Percentiles rank a stretch among this genome's conserved stretches.
These are phyloP conservation scores for Hipposideros larvatus DNA, from an alignment of 2,797 vertebrate species.

Conservation along the genomic window DNA sequence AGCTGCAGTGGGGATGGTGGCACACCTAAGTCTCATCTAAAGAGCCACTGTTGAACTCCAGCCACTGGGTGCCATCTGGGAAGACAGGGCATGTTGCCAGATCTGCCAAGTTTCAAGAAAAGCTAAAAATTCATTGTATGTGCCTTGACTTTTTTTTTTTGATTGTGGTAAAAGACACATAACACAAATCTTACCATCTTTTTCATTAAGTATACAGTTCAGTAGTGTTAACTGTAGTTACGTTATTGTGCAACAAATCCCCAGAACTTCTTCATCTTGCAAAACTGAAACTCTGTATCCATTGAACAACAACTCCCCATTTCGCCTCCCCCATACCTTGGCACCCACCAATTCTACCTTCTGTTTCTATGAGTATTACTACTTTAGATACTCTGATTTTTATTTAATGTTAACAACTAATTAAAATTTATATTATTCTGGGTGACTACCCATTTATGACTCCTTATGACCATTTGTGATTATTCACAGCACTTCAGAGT, in stretches of 20 bases:
- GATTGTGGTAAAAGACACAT: not conserved
- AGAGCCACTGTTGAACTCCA: not conserved
- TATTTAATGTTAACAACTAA: slow-evolving; percentile 21
- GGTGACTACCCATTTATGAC: not conserved
- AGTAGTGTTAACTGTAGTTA: not conserved
- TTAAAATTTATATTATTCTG: not conserved
- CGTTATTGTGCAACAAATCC: not conserved
- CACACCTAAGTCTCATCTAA: not conserved
- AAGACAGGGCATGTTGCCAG: not conserved
- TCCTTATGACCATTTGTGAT: not conserved
- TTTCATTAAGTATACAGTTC: not conserved
- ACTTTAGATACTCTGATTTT: not conserved
- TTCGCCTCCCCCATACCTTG: not conserved
- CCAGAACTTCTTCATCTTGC: not conserved
- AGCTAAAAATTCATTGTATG: slow-evolving; percentile 29
- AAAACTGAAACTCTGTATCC: not conserved
- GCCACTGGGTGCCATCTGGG: not conserved
- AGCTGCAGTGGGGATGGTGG: not conserved
- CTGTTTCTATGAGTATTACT: not conserved
- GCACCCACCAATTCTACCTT: not conserved
- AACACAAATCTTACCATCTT: slow-evolving; percentile 16
- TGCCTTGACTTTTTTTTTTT: not conserved
- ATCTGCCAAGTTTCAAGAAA: slow-evolving; percentile 45
- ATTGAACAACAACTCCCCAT: not conserved
- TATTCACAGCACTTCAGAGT: slow-evolving; percentile 11